These are phyloP conservation scores for Homarus gammarus DNA, from an alignment of 2,888 invertebrate genomes.

Conservation along the genomic window DNA sequence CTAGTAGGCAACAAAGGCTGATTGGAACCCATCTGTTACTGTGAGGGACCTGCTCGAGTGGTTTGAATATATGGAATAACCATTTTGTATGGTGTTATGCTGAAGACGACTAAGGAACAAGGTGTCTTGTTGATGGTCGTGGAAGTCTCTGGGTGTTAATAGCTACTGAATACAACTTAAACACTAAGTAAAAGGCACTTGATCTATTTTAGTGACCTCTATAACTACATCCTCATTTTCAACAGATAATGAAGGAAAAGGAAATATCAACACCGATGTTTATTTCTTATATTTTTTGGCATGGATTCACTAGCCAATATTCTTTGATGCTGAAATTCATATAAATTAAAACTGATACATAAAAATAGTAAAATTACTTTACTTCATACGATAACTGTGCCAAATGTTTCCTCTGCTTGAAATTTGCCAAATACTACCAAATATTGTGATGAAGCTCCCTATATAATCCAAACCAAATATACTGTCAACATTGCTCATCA, in stretches of 20 bases:
- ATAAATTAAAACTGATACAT: slow-evolving; percentile 50
- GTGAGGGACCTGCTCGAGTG: too few species aligned
- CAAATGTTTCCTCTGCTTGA: slow-evolving; percentile 24
- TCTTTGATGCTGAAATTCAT: slow-evolving; percentile 50
- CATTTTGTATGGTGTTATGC: too few species aligned
- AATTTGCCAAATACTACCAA: slow-evolving; percentile 33
- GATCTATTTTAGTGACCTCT: too few species aligned
- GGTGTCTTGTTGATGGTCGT: too few species aligned
- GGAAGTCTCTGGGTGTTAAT: too few species aligned
- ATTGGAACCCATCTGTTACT: too few species aligned
- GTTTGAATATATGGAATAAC: too few species aligned
- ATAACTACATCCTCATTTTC: too few species aligned
- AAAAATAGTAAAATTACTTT: slow-evolving; percentile 30
- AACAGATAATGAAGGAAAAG: background rate
- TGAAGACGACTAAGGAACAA: too few species aligned
- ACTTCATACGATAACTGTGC: slow-evolving; percentile 36
- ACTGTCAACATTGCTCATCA: background rate
- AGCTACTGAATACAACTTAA: too few species aligned
- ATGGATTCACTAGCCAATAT: slow-evolving; percentile 66
- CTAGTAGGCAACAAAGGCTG: too few species aligned
- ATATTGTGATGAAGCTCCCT: slow-evolving; percentile 27
- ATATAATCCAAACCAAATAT: slow-evolving; percentile 39
- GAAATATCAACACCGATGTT: background rate
- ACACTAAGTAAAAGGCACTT: too few species aligned
- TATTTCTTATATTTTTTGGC: slow-evolving; percentile 59